These are phyloP conservation scores for Heptranchias perlo DNA, from an alignment of 2,113 vertebrate genomes.

Conservation along the genomic window DNA sequence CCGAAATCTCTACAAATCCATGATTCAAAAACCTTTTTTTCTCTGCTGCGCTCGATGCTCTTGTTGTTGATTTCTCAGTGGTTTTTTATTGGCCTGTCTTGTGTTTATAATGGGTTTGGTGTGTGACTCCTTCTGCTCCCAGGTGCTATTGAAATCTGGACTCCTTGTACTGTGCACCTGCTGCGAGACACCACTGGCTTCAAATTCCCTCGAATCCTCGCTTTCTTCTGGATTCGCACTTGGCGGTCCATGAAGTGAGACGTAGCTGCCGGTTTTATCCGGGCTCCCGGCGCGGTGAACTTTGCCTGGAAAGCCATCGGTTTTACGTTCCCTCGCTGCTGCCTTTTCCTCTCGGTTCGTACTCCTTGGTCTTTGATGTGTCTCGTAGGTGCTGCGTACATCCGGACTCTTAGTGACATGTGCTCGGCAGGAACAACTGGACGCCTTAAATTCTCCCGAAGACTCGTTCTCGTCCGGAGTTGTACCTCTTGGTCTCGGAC, in stretches of 20 bases:
- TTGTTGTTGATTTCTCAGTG: slow-evolving; percentile 42
- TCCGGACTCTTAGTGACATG: neutral
- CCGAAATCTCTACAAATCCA: neutral
- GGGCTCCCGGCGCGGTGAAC: neutral
- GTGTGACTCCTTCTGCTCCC: slow-evolving; percentile 48
- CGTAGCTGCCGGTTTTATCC: neutral
- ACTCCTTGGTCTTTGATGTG: neutral
- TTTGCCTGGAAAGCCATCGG: neutral
- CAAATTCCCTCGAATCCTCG: slow-evolving; percentile 52
- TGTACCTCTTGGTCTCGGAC: slow-evolving; percentile 46
- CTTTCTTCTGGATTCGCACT: neutral
- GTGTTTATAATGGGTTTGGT: slow-evolving; percentile 41
- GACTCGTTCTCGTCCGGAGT: slow-evolving; percentile 52
- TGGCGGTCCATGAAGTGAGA: no score
- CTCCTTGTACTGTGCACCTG: slow-evolving; percentile 47
- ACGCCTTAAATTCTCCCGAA: slow-evolving; percentile 45
- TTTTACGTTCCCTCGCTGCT: neutral
- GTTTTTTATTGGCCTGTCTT: slow-evolving; percentile 41
- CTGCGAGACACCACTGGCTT: slow-evolving; percentile 49
- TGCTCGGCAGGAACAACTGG: no score
- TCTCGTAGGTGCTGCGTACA: neutral
- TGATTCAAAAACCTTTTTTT: slow-evolving; percentile 42
- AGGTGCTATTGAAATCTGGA: slow-evolving; percentile 41
- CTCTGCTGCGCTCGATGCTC: slow-evolving; percentile 41
- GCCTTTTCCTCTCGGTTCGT: neutral